Conservation (phyloP, 2,797 vertebrate species). For the Chrysocyon brachyurus region DNA sequence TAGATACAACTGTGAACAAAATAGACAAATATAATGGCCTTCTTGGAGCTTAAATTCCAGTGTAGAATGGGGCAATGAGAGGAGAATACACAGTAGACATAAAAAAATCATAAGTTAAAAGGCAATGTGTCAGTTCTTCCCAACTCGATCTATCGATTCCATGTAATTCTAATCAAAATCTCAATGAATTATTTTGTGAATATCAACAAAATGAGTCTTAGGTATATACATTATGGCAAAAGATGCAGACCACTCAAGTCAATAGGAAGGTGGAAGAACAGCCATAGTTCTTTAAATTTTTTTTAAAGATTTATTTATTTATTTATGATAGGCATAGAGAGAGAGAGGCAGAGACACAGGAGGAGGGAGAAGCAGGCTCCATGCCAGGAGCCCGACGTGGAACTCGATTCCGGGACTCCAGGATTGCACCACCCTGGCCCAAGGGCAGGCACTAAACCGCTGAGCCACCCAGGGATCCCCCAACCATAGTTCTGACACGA, state of each 20-base stretch:
- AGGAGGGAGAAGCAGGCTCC: too few species aligned
- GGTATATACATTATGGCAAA: neutral
- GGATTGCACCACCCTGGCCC: too few species aligned
- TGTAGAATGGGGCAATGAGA: rapidly evolving
- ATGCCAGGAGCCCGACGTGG: too few species aligned
- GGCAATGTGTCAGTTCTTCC: neutral
- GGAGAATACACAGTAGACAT: neutral
- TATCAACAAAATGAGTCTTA: neutral
- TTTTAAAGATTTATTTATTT: too few species aligned
- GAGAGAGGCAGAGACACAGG: too few species aligned
- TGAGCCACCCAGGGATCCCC: too few species aligned
- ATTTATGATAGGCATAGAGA: too few species aligned
- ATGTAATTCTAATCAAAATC: neutral
- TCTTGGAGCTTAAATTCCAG: neutral
- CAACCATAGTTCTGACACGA: too few species aligned
- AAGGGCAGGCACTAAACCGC: too few species aligned
- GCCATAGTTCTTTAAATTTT: too few species aligned
- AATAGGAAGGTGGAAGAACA: neutral
- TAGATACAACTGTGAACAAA: neutral
- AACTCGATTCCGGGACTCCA: too few species aligned
- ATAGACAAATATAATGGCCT: too few species aligned
- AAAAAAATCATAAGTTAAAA: neutral
- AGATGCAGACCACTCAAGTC: neutral
- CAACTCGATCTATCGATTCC: neutral
- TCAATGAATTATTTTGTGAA: neutral